Conservation (phyloP, 2,113 vertebrate genomes). For the Sebastes fasciatus region DNA sequence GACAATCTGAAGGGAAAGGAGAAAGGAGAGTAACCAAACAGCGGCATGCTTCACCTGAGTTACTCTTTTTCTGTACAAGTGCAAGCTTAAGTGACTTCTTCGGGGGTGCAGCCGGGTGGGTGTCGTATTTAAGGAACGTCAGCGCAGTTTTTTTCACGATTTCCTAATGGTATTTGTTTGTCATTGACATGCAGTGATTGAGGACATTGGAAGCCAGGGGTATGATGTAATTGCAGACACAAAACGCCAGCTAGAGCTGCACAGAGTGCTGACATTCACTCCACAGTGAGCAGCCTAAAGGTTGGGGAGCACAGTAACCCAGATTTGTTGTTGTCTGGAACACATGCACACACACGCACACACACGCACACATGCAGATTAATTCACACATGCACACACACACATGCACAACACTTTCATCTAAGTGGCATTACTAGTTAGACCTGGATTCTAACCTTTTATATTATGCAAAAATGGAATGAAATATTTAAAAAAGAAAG, state of each 20-base stretch:
- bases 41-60: slow-evolving; percentile 25
- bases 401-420: slow-evolving; percentile 28
- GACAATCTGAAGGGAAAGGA: slow-evolving; percentile 34
- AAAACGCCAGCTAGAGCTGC: slow-evolving; percentile 26
- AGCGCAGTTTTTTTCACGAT: background rate
- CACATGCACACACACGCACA: slow-evolving; percentile 10
- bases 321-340: slow-evolving; percentile 47
- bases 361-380: background rate
- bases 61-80: background rate
- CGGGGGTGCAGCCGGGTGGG: background rate
- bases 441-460: slow-evolving; percentile 54
- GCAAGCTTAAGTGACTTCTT: background rate
- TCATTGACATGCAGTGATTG: slow-evolving; percentile 4
- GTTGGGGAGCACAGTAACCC: slow-evolving; percentile 36
- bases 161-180: slow-evolving; percentile 13
- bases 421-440: slow-evolving; percentile 33
- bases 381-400: background rate
- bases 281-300: slow-evolving; percentile 29
- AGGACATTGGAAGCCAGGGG: slow-evolving; percentile 20
- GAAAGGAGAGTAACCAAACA: slow-evolving; percentile 27
- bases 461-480: slow-evolving; percentile 57
- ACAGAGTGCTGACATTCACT: slow-evolving; percentile 50
- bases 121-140: background rate
- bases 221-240: slow-evolving; percentile 18
- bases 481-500: slow-evolving; percentile 61